Conservation (phyloP, 2,797 vertebrate species). For the Manis pentadactyla region DNA sequence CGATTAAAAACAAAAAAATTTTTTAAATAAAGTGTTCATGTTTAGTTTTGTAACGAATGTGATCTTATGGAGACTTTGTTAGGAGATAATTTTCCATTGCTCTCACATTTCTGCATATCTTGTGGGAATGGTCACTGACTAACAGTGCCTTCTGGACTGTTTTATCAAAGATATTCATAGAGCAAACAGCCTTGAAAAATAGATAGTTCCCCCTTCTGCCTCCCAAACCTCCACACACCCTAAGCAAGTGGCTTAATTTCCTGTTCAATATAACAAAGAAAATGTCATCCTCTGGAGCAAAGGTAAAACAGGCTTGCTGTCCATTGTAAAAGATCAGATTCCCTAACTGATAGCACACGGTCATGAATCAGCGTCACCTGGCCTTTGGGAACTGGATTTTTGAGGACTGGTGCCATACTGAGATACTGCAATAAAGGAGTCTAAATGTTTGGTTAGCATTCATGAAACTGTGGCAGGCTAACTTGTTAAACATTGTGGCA, state of each 20-base stretch:
- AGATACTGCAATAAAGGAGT: neutral
- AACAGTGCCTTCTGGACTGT: neutral
- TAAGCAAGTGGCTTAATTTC: neutral
- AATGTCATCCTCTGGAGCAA: neutral
- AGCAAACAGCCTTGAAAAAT: neutral
- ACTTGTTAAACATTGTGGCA: neutral
- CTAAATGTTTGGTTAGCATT: neutral
- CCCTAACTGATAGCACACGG: neutral
- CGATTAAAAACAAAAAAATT: neutral
- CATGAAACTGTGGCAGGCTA: neutral
- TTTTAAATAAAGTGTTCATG: neutral
- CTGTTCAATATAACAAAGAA: neutral
- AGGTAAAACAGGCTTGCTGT: neutral
- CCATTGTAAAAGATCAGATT: neutral
- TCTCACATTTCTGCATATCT: neutral
- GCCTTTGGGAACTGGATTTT: neutral
- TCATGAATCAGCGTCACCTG: neutral
- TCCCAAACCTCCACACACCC: neutral
- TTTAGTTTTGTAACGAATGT: neutral
- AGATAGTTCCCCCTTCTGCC: neutral
- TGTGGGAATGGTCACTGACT: neutral
- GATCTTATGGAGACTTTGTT: neutral
- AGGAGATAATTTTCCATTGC: neutral
- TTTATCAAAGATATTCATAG: neutral
- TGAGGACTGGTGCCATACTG: neutral